Percentiles rank a stretch among this genome's conserved stretches.
Conservation (phyloP, 2,888 invertebrate species). For the Pachymerium ferrugineum region DNA sequence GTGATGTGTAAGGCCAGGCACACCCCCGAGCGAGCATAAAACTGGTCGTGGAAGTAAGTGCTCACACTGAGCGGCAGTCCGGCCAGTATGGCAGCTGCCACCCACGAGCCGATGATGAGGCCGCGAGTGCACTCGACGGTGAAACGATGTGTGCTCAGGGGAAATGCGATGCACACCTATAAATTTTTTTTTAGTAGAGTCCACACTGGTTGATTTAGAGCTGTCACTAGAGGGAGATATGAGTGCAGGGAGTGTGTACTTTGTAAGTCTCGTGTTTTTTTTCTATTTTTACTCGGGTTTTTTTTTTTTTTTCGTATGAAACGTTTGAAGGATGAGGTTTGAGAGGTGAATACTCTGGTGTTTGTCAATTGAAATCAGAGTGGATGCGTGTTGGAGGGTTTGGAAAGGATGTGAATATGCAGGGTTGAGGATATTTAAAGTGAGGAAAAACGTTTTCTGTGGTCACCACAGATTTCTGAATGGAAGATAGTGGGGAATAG, state of each 20-base stretch:
- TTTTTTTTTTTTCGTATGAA: too few relatives aligned
- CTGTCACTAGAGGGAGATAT: background rate
- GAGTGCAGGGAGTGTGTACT: background rate
- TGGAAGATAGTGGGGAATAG: too few relatives aligned
- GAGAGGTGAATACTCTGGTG: too few relatives aligned
- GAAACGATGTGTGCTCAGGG: slow-evolving; percentile 38
- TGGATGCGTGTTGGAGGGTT: too few relatives aligned
- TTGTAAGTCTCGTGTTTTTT: background rate
- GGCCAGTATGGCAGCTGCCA: slow-evolving; percentile 41
- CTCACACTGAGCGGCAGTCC: slow-evolving; percentile 42
- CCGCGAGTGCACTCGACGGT: slow-evolving; percentile 39
- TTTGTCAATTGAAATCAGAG: too few relatives aligned
- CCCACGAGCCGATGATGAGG: slow-evolving; percentile 40
- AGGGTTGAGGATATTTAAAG: too few relatives aligned
- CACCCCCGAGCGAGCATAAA: slow-evolving; percentile 44
- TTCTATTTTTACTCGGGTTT: background rate
- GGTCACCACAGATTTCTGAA: too few relatives aligned
- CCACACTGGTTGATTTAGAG: background rate
- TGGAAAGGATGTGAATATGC: too few relatives aligned
- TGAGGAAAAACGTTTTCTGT: too few relatives aligned
- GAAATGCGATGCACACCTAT: slow-evolving; percentile 37
- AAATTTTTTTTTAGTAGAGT: background rate
- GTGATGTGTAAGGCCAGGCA: slow-evolving; percentile 46
- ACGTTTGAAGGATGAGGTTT: too few relatives aligned
- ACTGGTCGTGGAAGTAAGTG: slow-evolving; percentile 42